These are phyloP conservation scores for Meteorus cinctellus DNA, from an alignment of 2,888 invertebrate species.

Conservation along the genomic window DNA sequence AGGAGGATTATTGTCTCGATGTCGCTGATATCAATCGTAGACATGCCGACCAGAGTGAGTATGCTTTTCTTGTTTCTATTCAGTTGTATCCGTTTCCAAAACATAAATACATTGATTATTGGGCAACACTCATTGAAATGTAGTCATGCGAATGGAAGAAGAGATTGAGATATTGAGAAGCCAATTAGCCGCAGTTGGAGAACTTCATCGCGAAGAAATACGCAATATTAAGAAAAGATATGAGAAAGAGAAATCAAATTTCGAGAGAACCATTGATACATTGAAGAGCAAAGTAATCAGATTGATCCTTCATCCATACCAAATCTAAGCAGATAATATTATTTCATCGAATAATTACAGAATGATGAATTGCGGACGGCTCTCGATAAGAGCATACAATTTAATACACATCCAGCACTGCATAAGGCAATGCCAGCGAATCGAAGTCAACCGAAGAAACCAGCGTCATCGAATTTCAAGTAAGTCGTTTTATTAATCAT, in stretches of 20 bases:
- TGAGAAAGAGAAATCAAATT: slow-evolving; percentile 43
- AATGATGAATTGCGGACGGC: background rate
- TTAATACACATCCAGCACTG: background rate
- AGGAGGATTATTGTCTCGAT: background rate
- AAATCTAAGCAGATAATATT: too few species aligned
- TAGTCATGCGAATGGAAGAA: slow-evolving; percentile 51
- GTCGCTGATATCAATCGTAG: background rate
- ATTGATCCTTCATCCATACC: too few species aligned
- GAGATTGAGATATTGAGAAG: slow-evolving; percentile 48
- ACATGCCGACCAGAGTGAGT: slow-evolving; percentile 42
- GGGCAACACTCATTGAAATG: background rate
- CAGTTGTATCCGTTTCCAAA: background rate
- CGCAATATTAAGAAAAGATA: slow-evolving; percentile 46
- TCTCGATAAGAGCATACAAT: background rate
- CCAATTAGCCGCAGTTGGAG: slow-evolving; percentile 43
- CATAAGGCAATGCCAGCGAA: background rate
- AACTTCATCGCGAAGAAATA: slow-evolving; percentile 47
- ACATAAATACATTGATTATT: background rate
- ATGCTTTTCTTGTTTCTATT: slow-evolving; percentile 12
- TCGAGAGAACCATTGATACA: slow-evolving; percentile 43
- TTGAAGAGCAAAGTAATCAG: slow-evolving; percentile 9
- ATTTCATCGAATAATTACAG: background rate
- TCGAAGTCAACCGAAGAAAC: background rate
- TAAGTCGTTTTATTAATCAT: background rate
- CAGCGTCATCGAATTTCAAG: background rate